These are phyloP conservation scores for Leistus spinibarbis DNA, from an alignment of 2,888 invertebrate species.

Conservation along the genomic window DNA sequence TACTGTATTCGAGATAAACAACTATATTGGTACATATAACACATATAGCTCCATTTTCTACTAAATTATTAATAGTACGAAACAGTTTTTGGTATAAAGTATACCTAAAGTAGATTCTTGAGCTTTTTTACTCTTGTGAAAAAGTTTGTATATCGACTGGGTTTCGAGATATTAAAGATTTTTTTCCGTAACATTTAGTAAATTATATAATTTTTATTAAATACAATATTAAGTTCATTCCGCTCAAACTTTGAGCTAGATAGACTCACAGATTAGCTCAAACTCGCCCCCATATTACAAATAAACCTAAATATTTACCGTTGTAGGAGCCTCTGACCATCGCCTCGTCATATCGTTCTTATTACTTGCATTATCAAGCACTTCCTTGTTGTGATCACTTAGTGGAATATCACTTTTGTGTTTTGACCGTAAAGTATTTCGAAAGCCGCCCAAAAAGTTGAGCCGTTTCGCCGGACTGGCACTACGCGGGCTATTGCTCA, in stretches of 20 bases:
- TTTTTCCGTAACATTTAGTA: neutral
- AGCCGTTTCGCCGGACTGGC: constrained; percentile 55
- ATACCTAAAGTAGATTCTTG: too few species aligned
- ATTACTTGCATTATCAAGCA: constrained; percentile 45
- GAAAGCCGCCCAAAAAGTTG: constrained; percentile 66
- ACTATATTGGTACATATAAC: too few species aligned
- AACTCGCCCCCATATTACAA: constrained; percentile 17
- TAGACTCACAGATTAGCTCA: neutral
- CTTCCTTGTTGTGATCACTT: constrained; percentile 59
- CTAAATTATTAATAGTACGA: too few species aligned
- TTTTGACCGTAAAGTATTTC: constrained; percentile 62
- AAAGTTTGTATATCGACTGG: too few species aligned
- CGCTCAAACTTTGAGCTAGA: neutral
- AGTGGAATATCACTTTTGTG: constrained; percentile 55
- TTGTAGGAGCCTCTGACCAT: constrained; percentile 58
- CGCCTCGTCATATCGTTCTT: constrained; percentile 55
- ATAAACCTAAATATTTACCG: constrained; percentile 47
- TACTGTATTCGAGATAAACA: too few species aligned
- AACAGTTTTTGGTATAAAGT: too few species aligned
- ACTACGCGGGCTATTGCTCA: constrained; percentile 55
- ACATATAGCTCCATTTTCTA: too few species aligned
- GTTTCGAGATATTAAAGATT: too few species aligned
- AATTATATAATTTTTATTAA: neutral
- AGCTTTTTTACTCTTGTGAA: too few species aligned
- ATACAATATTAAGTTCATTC: neutral